phyloP scores from a whole-genome alignment of 2,797 vertebrate species.

The Molothrus aeneus region DNA sequence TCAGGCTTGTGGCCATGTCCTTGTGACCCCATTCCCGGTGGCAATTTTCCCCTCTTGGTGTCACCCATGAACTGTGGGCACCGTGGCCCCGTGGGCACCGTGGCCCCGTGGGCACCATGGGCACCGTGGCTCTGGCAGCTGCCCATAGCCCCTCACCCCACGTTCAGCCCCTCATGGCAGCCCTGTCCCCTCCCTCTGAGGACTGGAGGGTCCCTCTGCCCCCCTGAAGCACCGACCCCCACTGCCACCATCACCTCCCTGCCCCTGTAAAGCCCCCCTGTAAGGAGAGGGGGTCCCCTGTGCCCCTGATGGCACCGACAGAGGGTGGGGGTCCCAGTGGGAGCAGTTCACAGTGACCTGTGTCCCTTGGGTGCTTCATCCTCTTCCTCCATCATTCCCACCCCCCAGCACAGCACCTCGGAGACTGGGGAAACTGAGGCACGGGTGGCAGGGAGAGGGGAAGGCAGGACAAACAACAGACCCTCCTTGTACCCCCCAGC shows the following conservation, averaged over 20 bases:
- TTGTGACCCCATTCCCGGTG: fast-evolving
- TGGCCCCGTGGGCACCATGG: not conserved
- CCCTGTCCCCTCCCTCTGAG: not conserved
- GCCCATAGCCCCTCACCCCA: fast-evolving
- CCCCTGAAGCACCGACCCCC: not conserved
- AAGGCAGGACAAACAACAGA: not conserved
- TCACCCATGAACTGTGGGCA: not conserved
- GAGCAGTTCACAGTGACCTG: fast-evolving
- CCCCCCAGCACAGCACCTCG: not conserved
- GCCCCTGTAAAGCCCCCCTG: not conserved
- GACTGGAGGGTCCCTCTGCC: not conserved
- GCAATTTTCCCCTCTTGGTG: fast-evolving
- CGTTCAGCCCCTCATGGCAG: not conserved
- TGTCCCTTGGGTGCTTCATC: not conserved
- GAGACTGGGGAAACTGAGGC: not conserved
- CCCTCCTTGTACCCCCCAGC: no score
- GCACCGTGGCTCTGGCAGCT: not conserved
- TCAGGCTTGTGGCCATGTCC: fast-evolving
- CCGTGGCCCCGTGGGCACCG: fast-evolving
- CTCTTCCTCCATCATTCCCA: not conserved
- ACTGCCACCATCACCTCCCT: not conserved
- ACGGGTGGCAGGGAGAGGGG: fast-evolving
- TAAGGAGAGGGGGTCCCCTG: not conserved
- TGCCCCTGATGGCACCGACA: no score
- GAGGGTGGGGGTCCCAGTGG: no score